Conservation (phyloP, 2,888 invertebrate genomes). For the Pandemis cinnamomeana region DNA sequence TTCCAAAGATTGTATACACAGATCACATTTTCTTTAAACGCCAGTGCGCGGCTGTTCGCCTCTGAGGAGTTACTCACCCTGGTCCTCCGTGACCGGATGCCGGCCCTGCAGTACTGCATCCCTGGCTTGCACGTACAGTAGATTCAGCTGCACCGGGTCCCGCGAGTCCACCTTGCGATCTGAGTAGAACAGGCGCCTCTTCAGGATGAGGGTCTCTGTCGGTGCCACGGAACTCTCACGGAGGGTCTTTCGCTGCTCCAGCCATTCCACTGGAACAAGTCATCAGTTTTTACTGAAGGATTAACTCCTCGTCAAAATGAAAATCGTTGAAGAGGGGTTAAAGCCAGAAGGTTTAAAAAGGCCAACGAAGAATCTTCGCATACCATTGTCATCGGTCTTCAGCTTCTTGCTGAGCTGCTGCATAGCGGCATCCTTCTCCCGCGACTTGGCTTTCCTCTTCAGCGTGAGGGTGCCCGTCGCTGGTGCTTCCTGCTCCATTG, state of each 20-base stretch:
- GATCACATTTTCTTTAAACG: too few species aligned
- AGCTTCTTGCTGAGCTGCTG: slow-evolving; percentile 97
- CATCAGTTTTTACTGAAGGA: background rate
- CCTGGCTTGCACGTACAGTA: slow-evolving; percentile 98
- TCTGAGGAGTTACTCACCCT: slow-evolving; percentile 76
- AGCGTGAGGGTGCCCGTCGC: slow-evolving; percentile 93
- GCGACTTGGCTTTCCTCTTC: slow-evolving; percentile 86
- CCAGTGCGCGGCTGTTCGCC: too few species aligned
- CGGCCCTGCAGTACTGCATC: slow-evolving; percentile 98
- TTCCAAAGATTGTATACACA: too few species aligned
- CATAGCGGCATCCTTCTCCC: slow-evolving; percentile 95
- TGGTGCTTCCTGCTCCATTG: slow-evolving; percentile 85
- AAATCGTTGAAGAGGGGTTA: too few species aligned
- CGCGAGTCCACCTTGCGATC: slow-evolving; percentile 99
- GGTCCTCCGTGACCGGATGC: slow-evolving; percentile 97
- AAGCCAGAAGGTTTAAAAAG: too few species aligned
- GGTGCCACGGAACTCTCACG: slow-evolving; percentile 97
- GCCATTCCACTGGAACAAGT: slow-evolving; percentile 91
- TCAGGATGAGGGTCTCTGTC: slow-evolving; percentile 93
- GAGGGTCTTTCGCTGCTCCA: slow-evolving; percentile 97
- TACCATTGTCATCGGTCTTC: slow-evolving; percentile 93
- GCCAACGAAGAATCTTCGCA: background rate
- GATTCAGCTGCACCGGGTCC: slow-evolving; percentile 98
- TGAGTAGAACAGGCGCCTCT: slow-evolving; percentile 98
- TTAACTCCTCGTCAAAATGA: too few species aligned